Conservation (phyloP, 2,888 invertebrate species). For the Acanthacorydalis orientalis region DNA sequence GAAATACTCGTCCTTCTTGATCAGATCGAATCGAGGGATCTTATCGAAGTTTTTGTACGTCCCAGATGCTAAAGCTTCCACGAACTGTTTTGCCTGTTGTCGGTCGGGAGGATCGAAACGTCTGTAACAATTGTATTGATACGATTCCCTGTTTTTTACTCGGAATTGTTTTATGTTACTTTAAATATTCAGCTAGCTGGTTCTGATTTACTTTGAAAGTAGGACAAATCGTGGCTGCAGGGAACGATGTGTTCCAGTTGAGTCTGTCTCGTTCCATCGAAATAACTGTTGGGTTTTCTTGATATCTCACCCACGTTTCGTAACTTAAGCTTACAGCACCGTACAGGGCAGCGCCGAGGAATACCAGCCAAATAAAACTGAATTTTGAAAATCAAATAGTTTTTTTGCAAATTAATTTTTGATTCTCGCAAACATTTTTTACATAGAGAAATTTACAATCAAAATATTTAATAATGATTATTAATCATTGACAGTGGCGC, state of each 20-base stretch:
- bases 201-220: constrained; percentile 33
- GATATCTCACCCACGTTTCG: constrained; percentile 45
- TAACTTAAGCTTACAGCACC: constrained; percentile 37
- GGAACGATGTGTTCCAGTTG: constrained; percentile 55
- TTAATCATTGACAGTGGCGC: no score
- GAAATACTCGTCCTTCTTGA: constrained; percentile 26
- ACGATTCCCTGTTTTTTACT: background rate
- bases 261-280: constrained; percentile 58
- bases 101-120: constrained; percentile 28
- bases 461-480: background rate
- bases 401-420: background rate
- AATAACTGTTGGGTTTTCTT: constrained; percentile 52
- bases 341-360: constrained; percentile 34
- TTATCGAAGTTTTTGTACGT: constrained; percentile 41
- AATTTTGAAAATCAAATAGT: background rate
- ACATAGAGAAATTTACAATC: background rate
- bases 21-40: constrained; percentile 23
- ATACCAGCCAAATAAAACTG: constrained; percentile 36
- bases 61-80: constrained; percentile 36
- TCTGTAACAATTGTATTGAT: constrained; percentile 13
- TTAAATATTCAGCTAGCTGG: constrained; percentile 34
- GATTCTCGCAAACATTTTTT: no score
- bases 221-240: constrained; percentile 49
- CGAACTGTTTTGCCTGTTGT: constrained; percentile 34
- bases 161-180: constrained; percentile 22